Evolutionary conservation across 2,888 invertebrate species (phyloP).

Genomic region (Stegana nigrithorax): DNA sequence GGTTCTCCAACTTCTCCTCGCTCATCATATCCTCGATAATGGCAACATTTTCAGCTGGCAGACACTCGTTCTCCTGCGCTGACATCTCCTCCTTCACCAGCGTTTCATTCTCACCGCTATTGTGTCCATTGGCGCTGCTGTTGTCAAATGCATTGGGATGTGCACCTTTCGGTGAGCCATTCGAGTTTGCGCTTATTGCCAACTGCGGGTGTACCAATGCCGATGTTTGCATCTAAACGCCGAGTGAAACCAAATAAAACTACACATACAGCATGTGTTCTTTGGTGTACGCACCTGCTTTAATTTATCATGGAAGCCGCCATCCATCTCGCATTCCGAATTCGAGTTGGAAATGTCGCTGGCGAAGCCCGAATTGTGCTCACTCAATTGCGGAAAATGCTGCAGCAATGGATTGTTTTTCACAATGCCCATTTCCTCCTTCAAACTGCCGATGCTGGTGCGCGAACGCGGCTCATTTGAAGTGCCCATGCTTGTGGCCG

Average conservation of each 20-base stretch:
- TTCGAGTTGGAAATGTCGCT: slow-evolving; percentile 74
- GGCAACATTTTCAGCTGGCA: slow-evolving; percentile 87
- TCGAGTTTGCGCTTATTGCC: slow-evolving; percentile 69
- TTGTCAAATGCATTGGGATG: slow-evolving; percentile 1
- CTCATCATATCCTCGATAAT: slow-evolving; percentile 81
- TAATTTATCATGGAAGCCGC: slow-evolving; percentile 47
- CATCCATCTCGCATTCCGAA: slow-evolving; percentile 74
- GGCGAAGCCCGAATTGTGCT: slow-evolving; percentile 69
- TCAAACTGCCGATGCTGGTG: slow-evolving; percentile 62
- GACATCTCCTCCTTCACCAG: slow-evolving; percentile 56
- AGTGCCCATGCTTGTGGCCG: slow-evolving; percentile 56
- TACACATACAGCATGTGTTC: not conserved
- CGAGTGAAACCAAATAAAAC: not conserved
- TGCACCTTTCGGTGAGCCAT: slow-evolving; percentile 42
- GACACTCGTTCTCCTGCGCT: slow-evolving; percentile 73
- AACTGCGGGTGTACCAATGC: slow-evolving; percentile 77
- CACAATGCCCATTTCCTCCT: slow-evolving; percentile 77
- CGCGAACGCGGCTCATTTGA: slow-evolving; percentile 55
- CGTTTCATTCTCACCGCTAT: slow-evolving; percentile 36
- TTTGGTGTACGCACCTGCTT: slow-evolving; percentile 61
- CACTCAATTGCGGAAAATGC: slow-evolving; percentile 73
- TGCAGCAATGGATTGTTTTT: slow-evolving; percentile 83
- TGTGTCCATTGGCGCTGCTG: slow-evolving; percentile 26
- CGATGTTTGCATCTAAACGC: slow-evolving; percentile 73
- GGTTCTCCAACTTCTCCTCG: slow-evolving; percentile 75